Base-by-base conservation (phyloP, 37 sponge, comb jelly and placozoan species). In the Mnemiopsis leidyi region DNA sequence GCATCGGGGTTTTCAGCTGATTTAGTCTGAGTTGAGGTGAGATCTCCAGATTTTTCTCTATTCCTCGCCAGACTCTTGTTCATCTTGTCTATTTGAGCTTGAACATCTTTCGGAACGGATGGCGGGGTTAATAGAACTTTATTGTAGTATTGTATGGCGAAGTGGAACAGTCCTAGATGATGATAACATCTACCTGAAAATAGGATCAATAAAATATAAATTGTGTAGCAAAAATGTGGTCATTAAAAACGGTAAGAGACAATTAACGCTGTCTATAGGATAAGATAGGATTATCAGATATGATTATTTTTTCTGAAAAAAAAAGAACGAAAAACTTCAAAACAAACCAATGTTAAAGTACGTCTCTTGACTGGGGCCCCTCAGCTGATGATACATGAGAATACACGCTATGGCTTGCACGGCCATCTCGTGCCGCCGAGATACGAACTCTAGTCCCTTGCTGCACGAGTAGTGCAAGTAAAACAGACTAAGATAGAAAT, bases 351-450 rank as follows among this genome's bases (percentile, higher is more conserved):
- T 79, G 21, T 79, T 79, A 29, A 33, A 79, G 21, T 29, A 29
- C 7, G 82, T 79, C 36, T 79, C 82, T 37, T 79, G 82, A 35
- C 82, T 33, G 7, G 82, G 36, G 21, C 82, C 82, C 29, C 82
- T 28, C 82, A 79, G 82, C 36, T 79, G 82, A 79, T 79, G 82
- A 23, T 36, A 79, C 37, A 79, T 32, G 1, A 36, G 38, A 79
- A 29, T 37, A 32, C 82, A 79, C 36, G 82, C 82, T 7, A 79
- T 35, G 82, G 82, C 82, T 31, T 79, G 82, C 23, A 79, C 23
- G 36, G 38, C 82, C 35, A 79, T 36, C 82, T 79, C 82, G 36
- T 79, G 82, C 2, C 82, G 23, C 32, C 82, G 35, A 3, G 35
- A 36, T 3, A 13, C 21, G 82, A 79, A 31, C 82, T 79, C 82